phyloP scores from a whole-genome alignment of 2,888 invertebrate species.

The Brenthis hecate region DNA sequence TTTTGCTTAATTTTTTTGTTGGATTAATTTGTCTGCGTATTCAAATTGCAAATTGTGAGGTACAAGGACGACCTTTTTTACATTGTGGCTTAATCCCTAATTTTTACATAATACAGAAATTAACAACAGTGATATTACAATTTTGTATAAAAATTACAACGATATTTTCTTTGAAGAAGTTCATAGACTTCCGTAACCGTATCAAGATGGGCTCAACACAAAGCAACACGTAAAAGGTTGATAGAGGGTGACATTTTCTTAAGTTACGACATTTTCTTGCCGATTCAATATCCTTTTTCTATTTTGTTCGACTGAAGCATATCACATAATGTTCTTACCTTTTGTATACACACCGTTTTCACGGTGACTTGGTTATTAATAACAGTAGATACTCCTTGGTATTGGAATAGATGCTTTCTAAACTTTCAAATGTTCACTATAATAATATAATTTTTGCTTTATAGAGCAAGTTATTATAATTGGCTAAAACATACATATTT shows the following conservation, averaged over 20 bases:
- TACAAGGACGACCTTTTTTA: conserved; percentile 69
- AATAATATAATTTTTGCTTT: too few species aligned
- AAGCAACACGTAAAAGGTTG: conserved; percentile 59
- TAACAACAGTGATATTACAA: conserved; percentile 26
- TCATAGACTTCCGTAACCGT: conserved; percentile 39
- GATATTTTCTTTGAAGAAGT: conserved; percentile 30
- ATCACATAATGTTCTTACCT: conserved; percentile 43
- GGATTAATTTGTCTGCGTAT: conserved; percentile 80
- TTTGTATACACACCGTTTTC: conserved; percentile 38
- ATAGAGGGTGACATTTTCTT: conserved; percentile 64
- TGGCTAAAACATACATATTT: too few species aligned
- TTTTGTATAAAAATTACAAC: conserved; percentile 21
- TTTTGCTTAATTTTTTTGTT: conserved; percentile 70
- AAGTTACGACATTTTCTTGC: conserved; percentile 60
- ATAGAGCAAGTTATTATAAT: too few species aligned
- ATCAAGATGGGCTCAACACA: conserved; percentile 49
- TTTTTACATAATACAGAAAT: conserved; percentile 40
- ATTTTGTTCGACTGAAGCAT: conserved; percentile 61
- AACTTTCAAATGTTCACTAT: too few species aligned
- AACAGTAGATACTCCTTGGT: conserved; percentile 14
- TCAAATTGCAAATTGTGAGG: conserved; percentile 78
- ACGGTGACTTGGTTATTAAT: conserved; percentile 29
- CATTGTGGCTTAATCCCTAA: conserved; percentile 49
- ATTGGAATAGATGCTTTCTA: too few species aligned
- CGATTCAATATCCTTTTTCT: conserved; percentile 74